Evolutionary conservation across 2,888 invertebrate genomes (phyloP).

Genomic region (Archaeoteleia sp.): DNA sequence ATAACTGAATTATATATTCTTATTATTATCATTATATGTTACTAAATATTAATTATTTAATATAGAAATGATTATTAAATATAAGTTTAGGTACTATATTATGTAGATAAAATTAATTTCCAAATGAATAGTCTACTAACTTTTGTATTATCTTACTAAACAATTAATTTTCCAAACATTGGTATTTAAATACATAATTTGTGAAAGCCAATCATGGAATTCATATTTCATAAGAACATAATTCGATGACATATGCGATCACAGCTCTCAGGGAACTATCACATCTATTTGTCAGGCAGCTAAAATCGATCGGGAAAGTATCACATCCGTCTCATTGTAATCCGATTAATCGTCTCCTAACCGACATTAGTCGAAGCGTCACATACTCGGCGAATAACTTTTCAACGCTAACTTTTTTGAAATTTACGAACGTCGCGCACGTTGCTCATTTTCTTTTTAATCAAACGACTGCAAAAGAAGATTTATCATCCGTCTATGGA

Average conservation of each 20-base stretch:
- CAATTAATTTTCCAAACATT: no score
- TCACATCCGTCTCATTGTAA: neutral
- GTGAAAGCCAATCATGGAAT: no score
- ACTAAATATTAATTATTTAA: no score
- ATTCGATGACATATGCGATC: neutral
- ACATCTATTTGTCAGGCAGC: neutral
- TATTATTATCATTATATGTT: no score
- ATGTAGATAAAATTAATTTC: no score
- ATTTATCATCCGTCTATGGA: neutral
- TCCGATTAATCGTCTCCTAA: conserved; percentile 1
- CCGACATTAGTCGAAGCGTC: neutral
- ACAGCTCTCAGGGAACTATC: neutral
- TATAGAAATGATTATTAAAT: no score
- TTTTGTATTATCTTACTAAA: no score
- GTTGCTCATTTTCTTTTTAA: conserved; percentile 1
- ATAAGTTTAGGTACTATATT: no score
- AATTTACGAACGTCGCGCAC: neutral
- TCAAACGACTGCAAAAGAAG: neutral
- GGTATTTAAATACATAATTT: no score
- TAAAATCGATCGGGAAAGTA: neutral
- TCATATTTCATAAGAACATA: no score
- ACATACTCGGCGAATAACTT: neutral
- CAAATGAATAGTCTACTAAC: no score
- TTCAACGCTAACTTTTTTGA: neutral
- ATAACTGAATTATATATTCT: no score